phyloP scores from a whole-genome alignment of 2,888 invertebrate genomes.

The Embidobia sp. region DNA sequence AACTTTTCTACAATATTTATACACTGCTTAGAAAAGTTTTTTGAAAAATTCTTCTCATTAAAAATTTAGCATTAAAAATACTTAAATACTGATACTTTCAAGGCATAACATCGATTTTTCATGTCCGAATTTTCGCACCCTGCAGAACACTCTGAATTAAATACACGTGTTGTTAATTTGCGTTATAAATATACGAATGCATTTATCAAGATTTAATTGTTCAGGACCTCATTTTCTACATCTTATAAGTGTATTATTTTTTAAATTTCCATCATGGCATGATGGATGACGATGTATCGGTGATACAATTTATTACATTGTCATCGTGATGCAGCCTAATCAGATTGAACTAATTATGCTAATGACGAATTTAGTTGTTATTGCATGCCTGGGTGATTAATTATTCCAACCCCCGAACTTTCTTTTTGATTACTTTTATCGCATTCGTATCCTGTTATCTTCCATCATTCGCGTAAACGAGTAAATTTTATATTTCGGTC shows the following conservation, averaged over 20 bases:
- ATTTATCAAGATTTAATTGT: no score
- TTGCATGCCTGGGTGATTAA: slow-evolving; percentile 46
- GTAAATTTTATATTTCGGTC: slow-evolving; percentile 21
- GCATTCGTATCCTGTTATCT: slow-evolving; percentile 19
- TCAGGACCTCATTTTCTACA: no score
- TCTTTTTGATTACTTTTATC: slow-evolving; percentile 44
- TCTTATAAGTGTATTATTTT: not conserved
- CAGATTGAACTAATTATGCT: slow-evolving; percentile 44
- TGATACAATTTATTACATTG: slow-evolving; percentile 42
- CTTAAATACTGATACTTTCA: no score
- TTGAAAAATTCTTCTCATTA: no score
- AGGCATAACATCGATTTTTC: no score
- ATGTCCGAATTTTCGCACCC: no score
- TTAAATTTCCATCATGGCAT: not conserved
- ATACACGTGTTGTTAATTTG: no score
- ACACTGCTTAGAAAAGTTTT: no score
- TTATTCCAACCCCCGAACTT: slow-evolving; percentile 33
- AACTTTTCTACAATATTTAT: no score
- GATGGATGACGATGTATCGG: slow-evolving; percentile 19
- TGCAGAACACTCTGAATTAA: no score
- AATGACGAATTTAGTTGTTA: slow-evolving; percentile 49
- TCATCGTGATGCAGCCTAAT: slow-evolving; percentile 27
- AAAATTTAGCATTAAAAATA: no score
- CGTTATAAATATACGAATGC: no score
- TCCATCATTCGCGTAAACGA: slow-evolving; percentile 17